These are phyloP conservation scores for Drosophila phalerata DNA, from an alignment of 2,888 invertebrate genomes.

Conservation along the genomic window DNA sequence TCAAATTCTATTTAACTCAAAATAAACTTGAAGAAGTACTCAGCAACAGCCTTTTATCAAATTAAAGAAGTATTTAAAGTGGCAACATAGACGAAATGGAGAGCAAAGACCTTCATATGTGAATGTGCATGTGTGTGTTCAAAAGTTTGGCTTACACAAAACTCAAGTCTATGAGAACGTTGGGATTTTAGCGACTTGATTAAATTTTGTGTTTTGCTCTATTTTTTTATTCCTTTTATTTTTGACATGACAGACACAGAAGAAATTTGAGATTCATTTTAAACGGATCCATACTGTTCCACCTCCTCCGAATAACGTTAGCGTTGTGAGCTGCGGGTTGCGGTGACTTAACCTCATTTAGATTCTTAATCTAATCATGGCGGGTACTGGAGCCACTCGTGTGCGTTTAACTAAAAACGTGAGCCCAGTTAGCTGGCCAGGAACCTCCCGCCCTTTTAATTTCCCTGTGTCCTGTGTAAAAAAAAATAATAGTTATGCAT, in stretches of 20 bases:
- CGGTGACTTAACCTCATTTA: too few relatives aligned
- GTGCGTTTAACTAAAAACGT: too few relatives aligned
- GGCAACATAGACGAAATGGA: conserved; percentile 22
- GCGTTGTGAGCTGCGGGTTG: not conserved
- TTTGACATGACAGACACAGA: not conserved
- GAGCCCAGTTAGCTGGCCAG: too few relatives aligned
- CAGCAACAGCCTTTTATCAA: conserved; percentile 52
- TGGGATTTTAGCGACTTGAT: not conserved
- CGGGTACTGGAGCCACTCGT: too few relatives aligned
- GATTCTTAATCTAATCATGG: too few relatives aligned
- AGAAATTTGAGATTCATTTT: not conserved
- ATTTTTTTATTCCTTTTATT: not conserved
- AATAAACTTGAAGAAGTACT: conserved; percentile 66
- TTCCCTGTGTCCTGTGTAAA: too few relatives aligned
- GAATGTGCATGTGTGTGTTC: conserved; percentile 3
- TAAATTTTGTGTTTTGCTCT: not conserved
- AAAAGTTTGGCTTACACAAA: not conserved
- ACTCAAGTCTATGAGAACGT: not conserved
- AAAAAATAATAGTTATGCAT: too few relatives aligned
- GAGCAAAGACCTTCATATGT: conserved; percentile 1
- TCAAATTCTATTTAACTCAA: conserved; percentile 67
- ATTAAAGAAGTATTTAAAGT: conserved; percentile 62
- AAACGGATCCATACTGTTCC: not conserved
- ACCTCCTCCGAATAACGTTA: not conserved
- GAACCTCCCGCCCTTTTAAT: too few relatives aligned